Evolutionary conservation across 1,140 invertebrate species (phyloP), one percentile per base, ranked within the genome.

Genomic region (Achatina immaculata): DNA sequence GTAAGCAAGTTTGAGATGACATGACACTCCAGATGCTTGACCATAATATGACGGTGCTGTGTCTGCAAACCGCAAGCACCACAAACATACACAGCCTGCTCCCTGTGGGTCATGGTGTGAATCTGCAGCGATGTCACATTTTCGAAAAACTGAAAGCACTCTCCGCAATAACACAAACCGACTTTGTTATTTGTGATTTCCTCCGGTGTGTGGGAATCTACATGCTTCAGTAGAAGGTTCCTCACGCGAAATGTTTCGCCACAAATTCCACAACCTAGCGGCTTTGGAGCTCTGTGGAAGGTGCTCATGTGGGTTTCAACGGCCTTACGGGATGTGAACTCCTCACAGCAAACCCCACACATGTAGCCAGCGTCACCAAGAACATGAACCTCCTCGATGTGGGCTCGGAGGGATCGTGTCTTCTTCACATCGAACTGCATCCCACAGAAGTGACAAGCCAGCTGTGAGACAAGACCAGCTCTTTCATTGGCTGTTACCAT

Each of bases 301-400:
- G 66, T 80, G 36, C 78, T 80, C 78, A 80, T 80, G 40, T 80
- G 78, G 40, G 42, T 80, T 43, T 80, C 78, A 28, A 80, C 78
- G 9, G 78, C 78, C 58, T 80, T 80, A 28, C 78, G 78, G 9
- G 78, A 80, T 48, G 66, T 55, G 55, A 80, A 80, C 31, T 80
- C 78, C 34, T 80, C 78, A 80, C 78, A 80, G 31, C 78, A 80
- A 36, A 80, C 62, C 24, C 78, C 78, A 58, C 78, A 80, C 78
- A 80, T 80, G 36, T 71, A 80, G 24, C 78, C 78, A 34, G 68
- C 31, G 40, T 72, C 78, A 58, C 78, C 78, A 4, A 80, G 34
- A 38, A 80, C 78, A 80, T 80, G 78, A 19, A 80, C 78, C 58
- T 80, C 78, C 48, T 80, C 78, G 43, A 80, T 80, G 48, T 80